Evolutionary conservation across 2,888 invertebrate genomes (phyloP).

Genomic region (Drosophila putrida): DNA sequence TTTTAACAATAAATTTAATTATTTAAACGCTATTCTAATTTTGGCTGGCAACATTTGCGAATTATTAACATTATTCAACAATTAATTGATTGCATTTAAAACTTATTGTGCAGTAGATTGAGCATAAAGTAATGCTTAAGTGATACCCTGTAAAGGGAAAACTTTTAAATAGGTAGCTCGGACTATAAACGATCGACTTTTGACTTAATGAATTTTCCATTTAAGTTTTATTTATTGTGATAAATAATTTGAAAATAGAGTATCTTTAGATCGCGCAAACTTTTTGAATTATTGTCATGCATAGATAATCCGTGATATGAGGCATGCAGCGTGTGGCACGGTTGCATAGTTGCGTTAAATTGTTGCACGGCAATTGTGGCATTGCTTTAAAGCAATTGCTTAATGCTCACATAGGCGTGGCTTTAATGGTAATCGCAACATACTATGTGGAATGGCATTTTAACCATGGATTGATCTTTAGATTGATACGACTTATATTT

Average conservation of each 20-base stretch:
- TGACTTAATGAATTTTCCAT: no score
- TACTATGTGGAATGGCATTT: no score
- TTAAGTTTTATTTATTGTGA: neutral
- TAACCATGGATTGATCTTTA: no score
- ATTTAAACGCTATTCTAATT: slow-evolving; percentile 19
- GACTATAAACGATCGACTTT: neutral
- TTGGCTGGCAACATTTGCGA: neutral
- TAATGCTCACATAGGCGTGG: neutral
- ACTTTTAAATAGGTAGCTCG: neutral
- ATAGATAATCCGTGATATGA: slow-evolving; percentile 48
- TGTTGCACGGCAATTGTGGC: slow-evolving; percentile 36
- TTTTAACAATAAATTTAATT: slow-evolving; percentile 10
- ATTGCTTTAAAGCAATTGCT: slow-evolving; percentile 30
- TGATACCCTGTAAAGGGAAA: slow-evolving; percentile 23
- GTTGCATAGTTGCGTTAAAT: slow-evolving; percentile 12
- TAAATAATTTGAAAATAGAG: neutral
- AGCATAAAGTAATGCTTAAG: slow-evolving; percentile 8
- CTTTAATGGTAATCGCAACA: no score
- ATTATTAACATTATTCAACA: slow-evolving; percentile 47
- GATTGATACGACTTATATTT: no score
- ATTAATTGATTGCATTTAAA: slow-evolving; percentile 58
- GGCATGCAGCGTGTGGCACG: slow-evolving; percentile 36
- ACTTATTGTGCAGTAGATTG: slow-evolving; percentile 21
- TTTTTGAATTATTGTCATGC: neutral
- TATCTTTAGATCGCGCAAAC: neutral